phyloP scores from a whole-genome alignment of 2,888 invertebrate species.

The Melanargia galathea region DNA sequence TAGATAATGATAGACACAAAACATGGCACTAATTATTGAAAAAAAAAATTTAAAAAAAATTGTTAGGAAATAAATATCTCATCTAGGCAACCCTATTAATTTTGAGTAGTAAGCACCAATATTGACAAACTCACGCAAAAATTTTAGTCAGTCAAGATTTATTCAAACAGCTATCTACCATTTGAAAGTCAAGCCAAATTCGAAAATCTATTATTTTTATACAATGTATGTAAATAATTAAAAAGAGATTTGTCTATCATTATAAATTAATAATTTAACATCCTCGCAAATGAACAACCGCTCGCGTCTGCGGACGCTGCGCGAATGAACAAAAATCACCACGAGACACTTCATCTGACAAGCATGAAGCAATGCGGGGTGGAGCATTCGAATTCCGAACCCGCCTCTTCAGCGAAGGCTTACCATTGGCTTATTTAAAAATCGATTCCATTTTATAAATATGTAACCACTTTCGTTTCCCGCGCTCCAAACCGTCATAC shows the following conservation, averaged over 20 bases:
- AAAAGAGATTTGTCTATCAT: no score
- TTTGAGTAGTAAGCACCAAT: no score
- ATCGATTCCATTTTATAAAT: conserved; percentile 83
- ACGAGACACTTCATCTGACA: conserved; percentile 73
- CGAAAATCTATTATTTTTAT: no score
- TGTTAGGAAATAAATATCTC: not conserved
- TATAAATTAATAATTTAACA: not conserved
- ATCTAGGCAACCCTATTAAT: not conserved
- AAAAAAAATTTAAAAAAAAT: not conserved
- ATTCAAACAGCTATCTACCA: no score
- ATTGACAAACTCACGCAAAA: no score
- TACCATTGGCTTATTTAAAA: conserved; percentile 79
- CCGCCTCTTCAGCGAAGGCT: conserved; percentile 69
- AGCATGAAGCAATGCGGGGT: conserved; percentile 64
- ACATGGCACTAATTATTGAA: no score
- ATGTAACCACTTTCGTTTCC: conserved; percentile 76
- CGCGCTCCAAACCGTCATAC: conserved; percentile 48
- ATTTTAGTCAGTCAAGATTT: no score
- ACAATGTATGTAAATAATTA: no score
- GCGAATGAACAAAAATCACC: conserved; percentile 74
- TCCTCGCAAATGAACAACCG: conserved; percentile 42
- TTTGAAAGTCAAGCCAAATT: no score
- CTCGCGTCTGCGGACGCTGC: conserved; percentile 60
- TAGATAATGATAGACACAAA: no score
- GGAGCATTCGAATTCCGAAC: conserved; percentile 55